phyloP scores from a whole-genome alignment of 2,888 invertebrate species.

The Hecatera dysodea region DNA sequence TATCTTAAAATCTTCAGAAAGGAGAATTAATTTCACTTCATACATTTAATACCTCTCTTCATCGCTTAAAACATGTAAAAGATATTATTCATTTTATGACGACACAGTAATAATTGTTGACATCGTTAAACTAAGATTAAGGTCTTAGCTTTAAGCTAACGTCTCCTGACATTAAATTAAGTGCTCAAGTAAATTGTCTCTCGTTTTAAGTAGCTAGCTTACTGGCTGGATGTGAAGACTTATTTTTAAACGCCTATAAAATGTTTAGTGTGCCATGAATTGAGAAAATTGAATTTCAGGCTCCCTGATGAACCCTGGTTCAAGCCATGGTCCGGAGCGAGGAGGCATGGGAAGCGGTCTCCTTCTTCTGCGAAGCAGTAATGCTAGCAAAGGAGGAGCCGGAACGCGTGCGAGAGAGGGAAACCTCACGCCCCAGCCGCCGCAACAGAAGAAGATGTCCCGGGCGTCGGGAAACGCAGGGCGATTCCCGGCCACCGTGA shows the following conservation, averaged over 20 bases:
- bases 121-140: constrained; percentile 45
- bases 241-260: constrained; percentile 20
- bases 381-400: too few relatives aligned
- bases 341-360: too few relatives aligned
- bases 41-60: not conserved
- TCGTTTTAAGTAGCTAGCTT: constrained; percentile 23
- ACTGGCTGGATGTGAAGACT: constrained; percentile 16
- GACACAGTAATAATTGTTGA: constrained; percentile 20
- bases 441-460: too few relatives aligned
- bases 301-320: too few relatives aligned
- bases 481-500: too few relatives aligned
- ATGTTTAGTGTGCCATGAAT: not conserved
- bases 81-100: constrained; percentile 37
- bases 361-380: too few relatives aligned
- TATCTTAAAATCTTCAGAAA: not conserved
- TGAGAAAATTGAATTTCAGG: not conserved
- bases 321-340: too few relatives aligned
- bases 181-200: constrained; percentile 23
- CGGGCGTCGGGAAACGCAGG: too few relatives aligned
- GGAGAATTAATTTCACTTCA: not conserved
- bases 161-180: constrained; percentile 30
- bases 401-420: too few relatives aligned
- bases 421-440: too few relatives aligned
- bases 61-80: constrained; percentile 4
- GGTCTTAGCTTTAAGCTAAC: constrained; percentile 23